These are phyloP conservation scores for Gadus chalcogrammus DNA, from an alignment of 2,113 vertebrate species.

Conservation along the genomic window DNA sequence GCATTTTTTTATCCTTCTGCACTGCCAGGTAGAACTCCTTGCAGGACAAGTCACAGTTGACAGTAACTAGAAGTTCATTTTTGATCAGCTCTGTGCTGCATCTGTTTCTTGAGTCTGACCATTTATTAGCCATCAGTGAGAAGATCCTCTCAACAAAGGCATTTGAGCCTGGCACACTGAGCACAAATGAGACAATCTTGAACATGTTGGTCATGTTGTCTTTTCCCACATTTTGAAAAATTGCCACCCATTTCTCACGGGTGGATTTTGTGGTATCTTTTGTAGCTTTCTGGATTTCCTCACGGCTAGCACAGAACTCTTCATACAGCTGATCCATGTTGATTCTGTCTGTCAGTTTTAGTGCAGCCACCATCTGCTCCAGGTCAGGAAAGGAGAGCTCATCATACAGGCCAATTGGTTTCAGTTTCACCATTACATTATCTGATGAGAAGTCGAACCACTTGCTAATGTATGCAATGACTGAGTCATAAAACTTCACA, in stretches of 20 bases:
- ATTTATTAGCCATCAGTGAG: neutral
- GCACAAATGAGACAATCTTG: conserved; percentile 1
- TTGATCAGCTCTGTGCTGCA: neutral
- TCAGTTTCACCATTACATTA: no score
- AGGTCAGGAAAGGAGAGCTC: conserved; percentile 19
- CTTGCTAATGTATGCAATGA: no score
- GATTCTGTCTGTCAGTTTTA: conserved; percentile 19
- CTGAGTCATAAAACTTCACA: no score
- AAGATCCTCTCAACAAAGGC: no score
- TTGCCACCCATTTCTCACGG: conserved; percentile 22
- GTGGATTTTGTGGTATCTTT: conserved; percentile 22
- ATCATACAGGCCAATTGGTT: no score
- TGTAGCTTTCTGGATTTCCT: neutral
- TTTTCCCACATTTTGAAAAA: conserved; percentile 22
- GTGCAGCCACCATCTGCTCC: conserved; percentile 15
- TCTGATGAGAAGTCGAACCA: no score
- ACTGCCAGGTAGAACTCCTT: no score
- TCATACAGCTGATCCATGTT: no score
- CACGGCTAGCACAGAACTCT: no score
- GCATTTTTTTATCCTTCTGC: no score
- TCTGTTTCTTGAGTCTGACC: neutral
- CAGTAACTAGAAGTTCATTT: neutral
- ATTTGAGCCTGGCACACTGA: neutral
- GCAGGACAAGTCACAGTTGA: no score
- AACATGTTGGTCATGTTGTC: conserved; percentile 18